phyloP scores from a whole-genome alignment of 2,888 invertebrate genomes.

The Caenorhabditis sp. region DNA sequence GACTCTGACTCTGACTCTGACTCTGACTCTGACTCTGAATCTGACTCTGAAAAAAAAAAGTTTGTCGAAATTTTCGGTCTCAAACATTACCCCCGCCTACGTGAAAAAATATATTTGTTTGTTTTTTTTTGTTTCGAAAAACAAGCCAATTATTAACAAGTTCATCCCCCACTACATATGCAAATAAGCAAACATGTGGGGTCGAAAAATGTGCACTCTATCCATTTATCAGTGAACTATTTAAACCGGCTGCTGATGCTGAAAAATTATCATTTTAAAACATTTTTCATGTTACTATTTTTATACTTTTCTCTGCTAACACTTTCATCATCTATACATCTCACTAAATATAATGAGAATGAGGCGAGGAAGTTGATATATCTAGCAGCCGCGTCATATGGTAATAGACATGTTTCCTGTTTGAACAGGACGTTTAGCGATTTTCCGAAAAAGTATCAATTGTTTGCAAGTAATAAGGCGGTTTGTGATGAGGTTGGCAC shows the following conservation, averaged over 20 bases:
- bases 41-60: not conserved
- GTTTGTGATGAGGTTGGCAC: not conserved
- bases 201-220: too few relatives aligned
- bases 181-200: too few relatives aligned
- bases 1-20: too few relatives aligned
- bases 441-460: not conserved
- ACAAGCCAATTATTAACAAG: too few relatives aligned
- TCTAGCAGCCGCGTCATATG: slow-evolving; percentile 1
- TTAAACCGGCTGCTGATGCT: not conserved
- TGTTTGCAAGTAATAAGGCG: not conserved
- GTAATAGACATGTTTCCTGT: not conserved
- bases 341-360: not conserved
- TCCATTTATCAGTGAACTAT: not conserved
- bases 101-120: too few relatives aligned
- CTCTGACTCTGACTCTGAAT: too few relatives aligned
- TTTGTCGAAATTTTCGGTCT: too few relatives aligned
- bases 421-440: not conserved
- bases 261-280: too few relatives aligned
- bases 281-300: not conserved
- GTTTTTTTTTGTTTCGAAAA: too few relatives aligned
- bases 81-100: too few relatives aligned
- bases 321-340: not conserved
- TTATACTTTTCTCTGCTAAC: too few relatives aligned
- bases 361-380: not conserved
- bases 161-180: too few relatives aligned